Evolutionary conservation across 2,888 invertebrate genomes (phyloP).

Genomic region (Drosophila fulvimacula): DNA sequence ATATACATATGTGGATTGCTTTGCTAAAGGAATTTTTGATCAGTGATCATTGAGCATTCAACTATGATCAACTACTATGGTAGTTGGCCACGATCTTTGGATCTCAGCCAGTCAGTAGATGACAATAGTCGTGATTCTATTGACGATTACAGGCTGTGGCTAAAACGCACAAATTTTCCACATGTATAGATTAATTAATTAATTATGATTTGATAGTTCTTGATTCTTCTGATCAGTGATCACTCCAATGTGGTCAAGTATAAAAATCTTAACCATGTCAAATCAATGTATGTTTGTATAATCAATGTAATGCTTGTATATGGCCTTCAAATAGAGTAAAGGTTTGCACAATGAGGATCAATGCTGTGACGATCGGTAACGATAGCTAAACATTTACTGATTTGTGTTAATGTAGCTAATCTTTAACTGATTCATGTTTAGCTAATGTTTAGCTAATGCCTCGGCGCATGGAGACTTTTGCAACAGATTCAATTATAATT

Average conservation of each 20-base stretch:
- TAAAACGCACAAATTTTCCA: background rate
- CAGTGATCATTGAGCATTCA: slow-evolving; percentile 3
- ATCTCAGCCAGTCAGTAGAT: background rate
- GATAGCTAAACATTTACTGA: background rate
- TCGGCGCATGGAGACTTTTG: too few species aligned
- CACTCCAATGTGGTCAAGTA: background rate
- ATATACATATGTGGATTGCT: too few species aligned
- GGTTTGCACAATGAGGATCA: too few species aligned
- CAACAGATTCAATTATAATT: too few species aligned
- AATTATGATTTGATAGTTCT: background rate
- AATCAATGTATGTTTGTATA: too few species aligned
- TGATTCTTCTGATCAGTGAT: background rate
- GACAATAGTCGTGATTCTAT: too few species aligned
- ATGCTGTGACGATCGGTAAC: too few species aligned
- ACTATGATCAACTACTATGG: slow-evolving; percentile 16
- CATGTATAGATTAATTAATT: background rate
- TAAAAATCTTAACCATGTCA: background rate
- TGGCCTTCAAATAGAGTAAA: background rate
- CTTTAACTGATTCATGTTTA: too few species aligned
- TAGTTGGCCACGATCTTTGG: slow-evolving; percentile 6
- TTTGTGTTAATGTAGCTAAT: too few species aligned
- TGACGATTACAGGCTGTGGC: background rate
- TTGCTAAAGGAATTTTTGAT: slow-evolving; percentile 5
- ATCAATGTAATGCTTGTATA: background rate
- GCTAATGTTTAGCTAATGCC: too few species aligned